Percentiles rank a stretch among this genome's conserved stretches.
Conservation (phyloP, 2,888 invertebrate species). For the Latheticus oryzae region DNA sequence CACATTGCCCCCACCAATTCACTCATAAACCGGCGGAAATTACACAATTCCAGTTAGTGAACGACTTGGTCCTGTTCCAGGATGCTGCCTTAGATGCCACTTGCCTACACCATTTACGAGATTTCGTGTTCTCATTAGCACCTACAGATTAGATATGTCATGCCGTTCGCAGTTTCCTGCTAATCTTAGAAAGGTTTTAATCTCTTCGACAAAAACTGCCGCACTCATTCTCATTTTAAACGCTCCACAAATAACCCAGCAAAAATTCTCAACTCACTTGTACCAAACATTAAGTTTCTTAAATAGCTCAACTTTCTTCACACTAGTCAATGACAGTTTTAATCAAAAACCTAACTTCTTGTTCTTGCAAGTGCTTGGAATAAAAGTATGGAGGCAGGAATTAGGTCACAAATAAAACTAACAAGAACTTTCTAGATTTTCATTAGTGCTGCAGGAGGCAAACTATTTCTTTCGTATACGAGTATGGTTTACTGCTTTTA, state of each 20-base stretch:
- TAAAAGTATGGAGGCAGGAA: conserved; percentile 1
- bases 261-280: not conserved
- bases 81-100: conserved; percentile 53
- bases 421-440: conserved; percentile 2
- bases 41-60: conserved; percentile 60
- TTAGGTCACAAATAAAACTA: conserved; percentile 16
- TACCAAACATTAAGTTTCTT: no score
- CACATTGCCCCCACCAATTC: conserved; percentile 49
- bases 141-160: conserved; percentile 49
- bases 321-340: no score
- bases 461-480: conserved; percentile 16
- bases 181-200: conserved; percentile 21
- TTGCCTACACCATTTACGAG: conserved; percentile 53
- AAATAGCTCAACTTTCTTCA: no score
- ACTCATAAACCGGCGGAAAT: conserved; percentile 62
- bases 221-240: conserved; percentile 10
- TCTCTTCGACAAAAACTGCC: conserved; percentile 16
- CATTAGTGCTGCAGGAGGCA: conserved; percentile 16
- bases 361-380: no score
- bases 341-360: not conserved
- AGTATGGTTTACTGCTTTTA: conserved; percentile 29
- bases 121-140: conserved; percentile 52
- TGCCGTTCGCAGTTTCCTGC: conserved; percentile 37
- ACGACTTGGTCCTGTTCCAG: conserved; percentile 57
- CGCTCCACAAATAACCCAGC: not conserved